Evolutionary conservation across 2,113 vertebrate species (phyloP).

Genomic region (Varanus salvator): DNA sequence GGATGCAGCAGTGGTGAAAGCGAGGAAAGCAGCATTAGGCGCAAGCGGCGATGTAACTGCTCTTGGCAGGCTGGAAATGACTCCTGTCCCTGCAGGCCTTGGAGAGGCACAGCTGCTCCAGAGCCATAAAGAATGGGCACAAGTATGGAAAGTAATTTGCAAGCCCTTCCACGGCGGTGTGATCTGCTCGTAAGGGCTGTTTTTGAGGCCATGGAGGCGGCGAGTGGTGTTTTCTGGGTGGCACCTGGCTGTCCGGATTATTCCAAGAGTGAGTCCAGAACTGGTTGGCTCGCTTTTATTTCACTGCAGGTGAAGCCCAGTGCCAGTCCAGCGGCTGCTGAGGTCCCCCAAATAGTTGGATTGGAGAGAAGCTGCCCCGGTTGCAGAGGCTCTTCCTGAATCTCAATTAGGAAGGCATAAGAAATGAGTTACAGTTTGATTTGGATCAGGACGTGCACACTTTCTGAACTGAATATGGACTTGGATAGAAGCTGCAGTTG

Average conservation of each 20-base stretch:
- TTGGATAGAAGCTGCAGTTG: too few species aligned
- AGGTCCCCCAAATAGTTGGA: too few species aligned
- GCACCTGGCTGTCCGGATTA: background rate
- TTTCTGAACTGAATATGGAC: too few species aligned
- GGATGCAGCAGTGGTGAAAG: background rate
- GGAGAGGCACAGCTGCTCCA: constrained; percentile 31
- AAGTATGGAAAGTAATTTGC: constrained; percentile 33
- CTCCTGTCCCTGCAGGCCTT: constrained; percentile 10
- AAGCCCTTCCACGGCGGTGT: constrained; percentile 18
- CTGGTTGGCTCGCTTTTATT: background rate
- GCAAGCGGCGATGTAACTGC: constrained; percentile 22
- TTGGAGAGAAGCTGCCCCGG: too few species aligned
- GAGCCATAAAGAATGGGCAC: constrained; percentile 36
- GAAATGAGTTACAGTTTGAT: too few species aligned
- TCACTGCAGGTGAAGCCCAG: background rate
- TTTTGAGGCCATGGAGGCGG: background rate
- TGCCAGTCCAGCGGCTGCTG: background rate
- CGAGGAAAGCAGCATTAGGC: background rate
- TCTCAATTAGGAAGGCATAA: too few species aligned
- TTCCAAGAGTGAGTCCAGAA: background rate
- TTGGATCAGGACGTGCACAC: too few species aligned
- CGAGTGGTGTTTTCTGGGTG: background rate
- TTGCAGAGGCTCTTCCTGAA: too few species aligned
- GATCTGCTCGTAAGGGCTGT: constrained; percentile 1
- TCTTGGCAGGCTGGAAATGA: constrained; percentile 35